These are phyloP conservation scores for Drosophila neonasuta DNA, from an alignment of 2,888 invertebrate genomes.

Conservation along the genomic window DNA sequence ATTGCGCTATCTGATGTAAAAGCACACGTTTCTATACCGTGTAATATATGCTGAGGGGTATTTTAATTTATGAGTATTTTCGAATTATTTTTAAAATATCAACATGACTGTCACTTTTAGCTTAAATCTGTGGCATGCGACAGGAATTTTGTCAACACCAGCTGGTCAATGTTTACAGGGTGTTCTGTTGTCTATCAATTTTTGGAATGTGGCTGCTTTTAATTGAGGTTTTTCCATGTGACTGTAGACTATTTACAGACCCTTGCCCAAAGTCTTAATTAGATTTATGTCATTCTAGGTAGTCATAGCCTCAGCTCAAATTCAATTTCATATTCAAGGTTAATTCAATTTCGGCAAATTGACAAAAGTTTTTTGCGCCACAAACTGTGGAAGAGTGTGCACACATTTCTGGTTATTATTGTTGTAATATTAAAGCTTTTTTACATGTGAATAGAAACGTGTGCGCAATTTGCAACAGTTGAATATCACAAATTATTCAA, in stretches of 20 bases:
- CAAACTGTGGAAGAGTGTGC: background rate
- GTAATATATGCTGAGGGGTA: background rate
- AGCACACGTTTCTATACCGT: conserved; percentile 43
- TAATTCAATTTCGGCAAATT: conserved; percentile 21
- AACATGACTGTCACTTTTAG: background rate
- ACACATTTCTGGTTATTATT: background rate
- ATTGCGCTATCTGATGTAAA: conserved; percentile 45
- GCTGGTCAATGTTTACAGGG: background rate
- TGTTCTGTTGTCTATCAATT: background rate
- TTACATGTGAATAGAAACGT: background rate
- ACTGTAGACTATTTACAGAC: conserved; percentile 22
- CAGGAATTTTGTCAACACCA: background rate
- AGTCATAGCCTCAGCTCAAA: conserved; percentile 25
- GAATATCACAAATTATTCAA: too few species aligned
- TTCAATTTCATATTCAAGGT: conserved; percentile 51
- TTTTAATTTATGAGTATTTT: background rate
- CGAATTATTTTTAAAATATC: background rate
- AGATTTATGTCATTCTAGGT: conserved; percentile 19
- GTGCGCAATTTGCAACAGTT: background rate
- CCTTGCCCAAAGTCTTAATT: conserved; percentile 32
- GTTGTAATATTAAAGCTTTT: conserved; percentile 1
- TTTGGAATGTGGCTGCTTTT: background rate
- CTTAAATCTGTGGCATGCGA: background rate
- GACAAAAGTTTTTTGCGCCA: background rate
- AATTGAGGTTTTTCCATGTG: background rate